Evolutionary conservation across 1,140 invertebrate genomes (phyloP), one percentile per base, ranked within the genome.

Genomic region (Tetragonula clypearis): DNA sequence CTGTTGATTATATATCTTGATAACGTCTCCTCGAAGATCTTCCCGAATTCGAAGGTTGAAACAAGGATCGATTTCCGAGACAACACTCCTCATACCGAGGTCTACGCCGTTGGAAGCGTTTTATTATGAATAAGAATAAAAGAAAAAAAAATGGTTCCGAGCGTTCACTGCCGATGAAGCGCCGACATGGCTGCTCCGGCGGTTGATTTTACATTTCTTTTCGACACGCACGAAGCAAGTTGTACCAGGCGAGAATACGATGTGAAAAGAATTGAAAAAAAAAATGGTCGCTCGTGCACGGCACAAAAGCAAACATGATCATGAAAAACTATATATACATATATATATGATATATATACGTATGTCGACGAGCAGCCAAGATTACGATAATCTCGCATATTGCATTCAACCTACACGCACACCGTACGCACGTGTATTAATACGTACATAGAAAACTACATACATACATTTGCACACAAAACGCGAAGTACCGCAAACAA

Each of bases 151-250:
- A 74, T 78, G 85, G 58, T 83, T 81, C 75, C 73, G 85, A 87
- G 88, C 86, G 88, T 89, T 87, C 86, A 90, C 88, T 90, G 86
- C 86, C 89, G 89, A 87, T 75, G 76, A 89, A 82, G 79, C 79
- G 79, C 66, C 88, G 79, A 83, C 71, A 79, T n/a, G 74, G 69
- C 73, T 88, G 83, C 83, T 82, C 62, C 77, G 87, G 88, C 84
- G 66, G 71, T 83, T 86, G 76, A 78, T 71, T 88, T 79, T 74
- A 77, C 75, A 77, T 76, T 65, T 78, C n/a, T 41, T 62, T 78
- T 88, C 66, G 69, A 69, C 82, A 85, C 66, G 78, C 80, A 76
- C 84, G 65, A 85, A 66, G 66, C 49, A 73, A 80, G 68, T 82
- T 72, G 74, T 75, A 56, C 84, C 58, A 82, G 66, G 53, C 68